Evolutionary conservation across 2,113 vertebrate genomes (phyloP).

Genomic region (Tapirus terrestris): DNA sequence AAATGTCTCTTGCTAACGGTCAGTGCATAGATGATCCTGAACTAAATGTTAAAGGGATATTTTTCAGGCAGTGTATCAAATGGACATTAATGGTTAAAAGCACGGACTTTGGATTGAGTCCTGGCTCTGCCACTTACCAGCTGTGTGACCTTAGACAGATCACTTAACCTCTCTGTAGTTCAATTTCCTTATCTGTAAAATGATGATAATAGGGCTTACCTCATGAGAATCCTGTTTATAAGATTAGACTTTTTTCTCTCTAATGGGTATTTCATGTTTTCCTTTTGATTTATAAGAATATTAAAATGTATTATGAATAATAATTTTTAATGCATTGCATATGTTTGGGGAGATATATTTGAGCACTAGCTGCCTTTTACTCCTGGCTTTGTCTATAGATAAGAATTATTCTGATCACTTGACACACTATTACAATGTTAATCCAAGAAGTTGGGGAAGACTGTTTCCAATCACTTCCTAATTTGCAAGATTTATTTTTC

Average conservation of each 20-base stretch:
- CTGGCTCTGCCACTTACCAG: not conserved
- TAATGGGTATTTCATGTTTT: not conserved
- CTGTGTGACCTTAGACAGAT: not conserved
- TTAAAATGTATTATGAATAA: not conserved
- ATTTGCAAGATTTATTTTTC: slow-evolving; percentile 35
- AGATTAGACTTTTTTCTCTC: not conserved
- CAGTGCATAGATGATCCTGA: not conserved
- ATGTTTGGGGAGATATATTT: not conserved
- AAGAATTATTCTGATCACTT: not conserved
- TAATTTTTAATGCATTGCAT: not conserved
- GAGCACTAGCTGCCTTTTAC: not conserved
- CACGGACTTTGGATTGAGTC: not conserved
- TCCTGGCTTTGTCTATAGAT: not conserved
- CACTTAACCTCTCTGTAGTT: not conserved
- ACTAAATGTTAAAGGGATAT: not conserved
- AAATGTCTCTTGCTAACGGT: not conserved
- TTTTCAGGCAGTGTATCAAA: not conserved
- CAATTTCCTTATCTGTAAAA: slow-evolving; percentile 12
- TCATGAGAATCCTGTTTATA: not conserved
- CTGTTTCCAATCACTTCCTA: not conserved
- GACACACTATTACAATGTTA: not conserved
- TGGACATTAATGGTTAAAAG: not conserved
- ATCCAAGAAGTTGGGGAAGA: not conserved
- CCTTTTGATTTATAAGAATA: not conserved
- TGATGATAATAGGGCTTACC: not conserved